Evolutionary conservation across 1,140 invertebrate genomes (phyloP).

Genomic region (Asbolus verrucosus): DNA sequence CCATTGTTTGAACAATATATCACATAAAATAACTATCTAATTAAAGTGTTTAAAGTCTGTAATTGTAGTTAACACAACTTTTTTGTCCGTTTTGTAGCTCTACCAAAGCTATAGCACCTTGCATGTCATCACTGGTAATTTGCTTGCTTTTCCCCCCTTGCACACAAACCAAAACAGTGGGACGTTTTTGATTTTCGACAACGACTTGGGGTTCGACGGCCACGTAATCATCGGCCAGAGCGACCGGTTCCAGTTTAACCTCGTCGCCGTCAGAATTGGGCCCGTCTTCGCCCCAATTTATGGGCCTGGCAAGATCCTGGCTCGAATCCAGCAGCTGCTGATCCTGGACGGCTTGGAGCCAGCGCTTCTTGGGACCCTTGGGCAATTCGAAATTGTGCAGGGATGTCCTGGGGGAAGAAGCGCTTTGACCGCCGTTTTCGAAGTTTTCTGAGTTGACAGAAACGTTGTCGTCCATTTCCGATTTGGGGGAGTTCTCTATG

Average conservation of each 20-base stretch:
- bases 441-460: slow-evolving; percentile 52
- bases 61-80: slow-evolving; percentile 53
- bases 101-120: slow-evolving; percentile 75
- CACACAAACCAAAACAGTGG: slow-evolving; percentile 69
- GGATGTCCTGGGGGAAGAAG: slow-evolving; percentile 32
- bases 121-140: slow-evolving; percentile 62
- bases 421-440: slow-evolving; percentile 40
- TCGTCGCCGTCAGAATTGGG: slow-evolving; percentile 40
- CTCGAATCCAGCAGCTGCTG: slow-evolving; percentile 66
- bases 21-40: slow-evolving; percentile 14
- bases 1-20: slow-evolving; percentile 31
- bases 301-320: slow-evolving; percentile 66
- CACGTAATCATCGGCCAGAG: slow-evolving; percentile 16
- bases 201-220: slow-evolving; percentile 25
- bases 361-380: slow-evolving; percentile 76
- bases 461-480: slow-evolving; percentile 53
- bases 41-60: slow-evolving; percentile 52
- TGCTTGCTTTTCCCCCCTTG: slow-evolving; percentile 65
- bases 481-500: slow-evolving; percentile 58
- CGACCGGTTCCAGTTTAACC: slow-evolving; percentile 45
- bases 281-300: slow-evolving; percentile 61
- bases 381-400: slow-evolving; percentile 66
- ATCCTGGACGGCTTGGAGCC: slow-evolving; percentile 72
- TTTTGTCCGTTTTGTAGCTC: slow-evolving; percentile 66
- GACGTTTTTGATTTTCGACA: slow-evolving; percentile 67